Conservation (phyloP, 92 coral and sea anemone species). For the Palythoa grandis region DNA sequence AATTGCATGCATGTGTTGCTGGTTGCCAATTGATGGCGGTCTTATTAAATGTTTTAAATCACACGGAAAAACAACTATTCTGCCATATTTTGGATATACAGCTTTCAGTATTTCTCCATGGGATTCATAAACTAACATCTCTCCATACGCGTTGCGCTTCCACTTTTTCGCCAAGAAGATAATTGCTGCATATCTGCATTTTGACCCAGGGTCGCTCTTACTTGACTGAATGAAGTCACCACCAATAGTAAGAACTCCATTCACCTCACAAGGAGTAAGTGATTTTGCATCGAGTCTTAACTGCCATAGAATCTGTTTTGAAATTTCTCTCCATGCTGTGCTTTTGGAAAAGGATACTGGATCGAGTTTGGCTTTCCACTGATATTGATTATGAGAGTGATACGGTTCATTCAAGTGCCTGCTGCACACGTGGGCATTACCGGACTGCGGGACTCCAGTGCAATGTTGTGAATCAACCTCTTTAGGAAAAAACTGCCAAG, state of each 20-base stretch:
- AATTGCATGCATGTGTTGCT: slow-evolving; percentile 55
- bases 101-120: slow-evolving; percentile 71
- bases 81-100: slow-evolving; percentile 71
- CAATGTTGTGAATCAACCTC: slow-evolving; percentile 8
- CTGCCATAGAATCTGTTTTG: not conserved
- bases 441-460: not conserved
- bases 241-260: slow-evolving; percentile 58
- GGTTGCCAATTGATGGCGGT: slow-evolving; percentile 70
- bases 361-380: slow-evolving; percentile 52
- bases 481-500: slow-evolving; percentile 61
- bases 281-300: not conserved
- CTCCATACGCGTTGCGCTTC: slow-evolving; percentile 78
- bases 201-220: not conserved
- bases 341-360: slow-evolving; percentile 19
- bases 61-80: slow-evolving; percentile 67
- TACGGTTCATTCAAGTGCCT: not conserved
- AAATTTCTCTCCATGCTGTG: slow-evolving; percentile 45
- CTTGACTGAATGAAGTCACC: slow-evolving; percentile 47
- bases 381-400: slow-evolving; percentile 4
- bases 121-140: slow-evolving; percentile 61
- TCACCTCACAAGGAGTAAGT: slow-evolving; percentile 19
- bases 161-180: slow-evolving; percentile 58
- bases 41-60: slow-evolving; percentile 54
- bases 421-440: not conserved
- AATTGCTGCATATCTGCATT: slow-evolving; percentile 28